Conservation (phyloP, 2,888 invertebrate genomes). For the Tigriopus californicus region DNA sequence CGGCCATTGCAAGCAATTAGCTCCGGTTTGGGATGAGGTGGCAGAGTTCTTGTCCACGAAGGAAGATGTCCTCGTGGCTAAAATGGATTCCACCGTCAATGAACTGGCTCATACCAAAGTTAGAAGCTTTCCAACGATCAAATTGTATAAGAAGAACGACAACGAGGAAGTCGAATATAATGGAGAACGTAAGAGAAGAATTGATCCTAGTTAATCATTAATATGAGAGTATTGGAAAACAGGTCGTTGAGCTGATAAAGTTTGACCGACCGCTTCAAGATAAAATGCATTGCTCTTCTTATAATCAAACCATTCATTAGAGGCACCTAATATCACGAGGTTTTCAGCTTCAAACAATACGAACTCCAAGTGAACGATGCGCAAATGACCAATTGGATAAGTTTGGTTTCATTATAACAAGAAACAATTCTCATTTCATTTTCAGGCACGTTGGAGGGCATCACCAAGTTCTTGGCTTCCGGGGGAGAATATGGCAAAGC, state of each 20-base stretch:
- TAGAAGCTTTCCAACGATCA: constrained; percentile 81
- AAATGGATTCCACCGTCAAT: constrained; percentile 95
- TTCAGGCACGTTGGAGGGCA: constrained; percentile 56
- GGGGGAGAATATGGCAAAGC: constrained; percentile 56
- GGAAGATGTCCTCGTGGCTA: constrained; percentile 66
- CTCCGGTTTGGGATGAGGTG: constrained; percentile 38
- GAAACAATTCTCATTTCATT: not conserved
- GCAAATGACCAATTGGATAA: not conserved
- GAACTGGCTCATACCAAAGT: constrained; percentile 90
- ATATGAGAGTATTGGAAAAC: no score
- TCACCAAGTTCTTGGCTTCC: constrained; percentile 80
- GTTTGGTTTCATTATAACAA: not conserved
- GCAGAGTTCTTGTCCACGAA: constrained; percentile 68
- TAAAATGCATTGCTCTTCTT: no score
- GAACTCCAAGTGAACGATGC: no score
- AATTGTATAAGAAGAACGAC: constrained; percentile 74
- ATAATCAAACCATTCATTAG: no score
- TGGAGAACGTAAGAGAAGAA: constrained; percentile 46
- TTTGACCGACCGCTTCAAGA: no score
- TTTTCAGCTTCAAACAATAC: no score
- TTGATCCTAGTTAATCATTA: no score
- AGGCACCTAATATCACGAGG: no score
- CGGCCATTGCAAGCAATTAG: constrained; percentile 30
- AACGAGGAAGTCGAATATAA: constrained; percentile 66
- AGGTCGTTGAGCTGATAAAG: no score